A percentile compares a stretch with the other conserved stretches of the same genome.
phyloP scores from a whole-genome alignment of 1,140 invertebrate species.

The Hyles vespertilio region DNA sequence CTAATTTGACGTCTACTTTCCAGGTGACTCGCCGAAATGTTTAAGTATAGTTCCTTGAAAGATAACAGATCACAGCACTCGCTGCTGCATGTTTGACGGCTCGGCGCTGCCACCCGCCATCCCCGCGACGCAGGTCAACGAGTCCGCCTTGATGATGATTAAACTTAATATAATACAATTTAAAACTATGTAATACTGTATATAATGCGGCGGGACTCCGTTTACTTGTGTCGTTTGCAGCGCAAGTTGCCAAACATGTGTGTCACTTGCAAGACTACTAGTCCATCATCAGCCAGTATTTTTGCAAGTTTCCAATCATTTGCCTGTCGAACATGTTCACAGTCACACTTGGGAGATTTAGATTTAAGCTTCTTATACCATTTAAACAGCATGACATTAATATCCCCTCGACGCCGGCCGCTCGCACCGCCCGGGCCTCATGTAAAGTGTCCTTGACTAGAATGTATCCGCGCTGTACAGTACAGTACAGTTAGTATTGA shows the following conservation, averaged over 20 bases:
- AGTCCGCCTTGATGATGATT: too few relatives aligned
- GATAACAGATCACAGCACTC: slow-evolving; percentile 65
- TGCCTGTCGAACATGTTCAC: slow-evolving; percentile 64
- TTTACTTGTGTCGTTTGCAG: slow-evolving; percentile 17
- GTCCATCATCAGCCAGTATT: slow-evolving; percentile 45
- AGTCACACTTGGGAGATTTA: slow-evolving; percentile 67
- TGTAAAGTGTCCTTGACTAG: neutral
- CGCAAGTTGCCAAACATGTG: slow-evolving; percentile 48
- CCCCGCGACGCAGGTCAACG: slow-evolving; percentile 4
- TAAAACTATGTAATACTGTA: too few relatives aligned
- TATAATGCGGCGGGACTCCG: too few relatives aligned
- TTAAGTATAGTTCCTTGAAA: slow-evolving; percentile 70
- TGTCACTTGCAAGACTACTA: slow-evolving; percentile 60
- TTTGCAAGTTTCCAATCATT: slow-evolving; percentile 64
- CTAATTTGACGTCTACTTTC: slow-evolving; percentile 74
- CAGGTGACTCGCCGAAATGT: slow-evolving; percentile 72
- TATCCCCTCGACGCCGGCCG: slow-evolving; percentile 52
- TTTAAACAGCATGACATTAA: slow-evolving; percentile 69
- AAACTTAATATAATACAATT: too few relatives aligned
- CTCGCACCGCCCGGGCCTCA: slow-evolving; percentile 23
- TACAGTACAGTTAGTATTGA: too few relatives aligned
- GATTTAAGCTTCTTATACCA: slow-evolving; percentile 69
- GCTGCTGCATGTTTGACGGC: slow-evolving; percentile 44
- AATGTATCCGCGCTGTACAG: neutral
- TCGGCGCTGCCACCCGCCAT: slow-evolving; percentile 38